Conservation (phyloP, 2,797 vertebrate species). For the Moxostoma hubbsi region DNA sequence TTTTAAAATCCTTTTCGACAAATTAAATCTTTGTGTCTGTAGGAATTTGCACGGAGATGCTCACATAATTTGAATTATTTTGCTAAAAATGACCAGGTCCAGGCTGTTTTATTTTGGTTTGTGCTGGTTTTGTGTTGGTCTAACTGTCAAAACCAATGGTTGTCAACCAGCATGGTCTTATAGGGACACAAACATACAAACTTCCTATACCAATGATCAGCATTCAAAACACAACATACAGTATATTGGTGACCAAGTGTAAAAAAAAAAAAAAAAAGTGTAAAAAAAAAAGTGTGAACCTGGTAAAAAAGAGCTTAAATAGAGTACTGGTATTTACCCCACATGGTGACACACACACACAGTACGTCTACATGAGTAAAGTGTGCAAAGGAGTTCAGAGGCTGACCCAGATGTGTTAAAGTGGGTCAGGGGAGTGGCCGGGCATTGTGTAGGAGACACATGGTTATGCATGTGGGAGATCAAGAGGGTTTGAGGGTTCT, state of each 20-base stretch:
- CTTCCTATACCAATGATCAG: too few species aligned
- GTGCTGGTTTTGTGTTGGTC: neutral
- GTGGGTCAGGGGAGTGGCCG: constrained; percentile 78
- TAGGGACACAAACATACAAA: too few species aligned
- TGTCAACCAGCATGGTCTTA: too few species aligned
- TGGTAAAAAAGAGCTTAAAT: constrained; percentile 59
- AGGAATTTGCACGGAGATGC: neutral
- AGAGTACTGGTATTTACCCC: constrained; percentile 49
- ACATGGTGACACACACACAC: neutral
- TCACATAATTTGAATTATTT: constrained; percentile 5
- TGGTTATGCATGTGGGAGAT: constrained; percentile 52
- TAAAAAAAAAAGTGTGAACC: neutral
- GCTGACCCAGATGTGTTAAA: constrained; percentile 81
- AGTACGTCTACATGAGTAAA: constrained; percentile 2
- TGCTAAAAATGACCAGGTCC: neutral
- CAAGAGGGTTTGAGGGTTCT: neutral
- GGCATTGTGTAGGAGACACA: constrained; percentile 73
- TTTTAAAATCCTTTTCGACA: constrained; percentile 45
- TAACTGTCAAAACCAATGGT: neutral
- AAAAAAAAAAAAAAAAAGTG: too few species aligned
- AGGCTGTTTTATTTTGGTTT: too few species aligned
- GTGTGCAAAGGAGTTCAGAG: constrained; percentile 28
- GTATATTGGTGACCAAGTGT: too few species aligned
- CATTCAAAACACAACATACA: too few species aligned
- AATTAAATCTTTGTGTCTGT: constrained; percentile 18